A percentile compares a stretch with the other conserved stretches of the same genome.
Conservation (phyloP, 2,113 vertebrate species). For the Bufo bufo region DNA sequence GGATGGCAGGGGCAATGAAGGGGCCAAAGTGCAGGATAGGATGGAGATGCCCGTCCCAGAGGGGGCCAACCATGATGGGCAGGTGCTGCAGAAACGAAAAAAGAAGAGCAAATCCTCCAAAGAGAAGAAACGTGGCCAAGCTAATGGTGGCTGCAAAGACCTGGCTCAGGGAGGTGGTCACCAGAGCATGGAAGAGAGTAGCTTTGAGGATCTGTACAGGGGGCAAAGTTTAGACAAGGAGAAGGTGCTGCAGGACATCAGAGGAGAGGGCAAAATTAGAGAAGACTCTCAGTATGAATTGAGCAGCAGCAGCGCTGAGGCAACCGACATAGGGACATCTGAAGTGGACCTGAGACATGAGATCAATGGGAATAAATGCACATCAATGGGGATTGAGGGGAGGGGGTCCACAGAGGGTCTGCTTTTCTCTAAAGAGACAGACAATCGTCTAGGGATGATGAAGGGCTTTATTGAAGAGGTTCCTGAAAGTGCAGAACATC, state of each 20-base stretch:
- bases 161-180: not conserved
- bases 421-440: too few species aligned
- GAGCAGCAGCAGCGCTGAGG: not conserved
- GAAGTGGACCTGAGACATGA: not conserved
- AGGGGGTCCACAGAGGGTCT: not conserved
- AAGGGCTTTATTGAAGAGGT: not conserved
- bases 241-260: not conserved
- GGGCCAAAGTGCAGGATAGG: not conserved
- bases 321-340: not conserved
- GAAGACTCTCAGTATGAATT: not conserved
- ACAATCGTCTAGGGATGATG: not conserved
- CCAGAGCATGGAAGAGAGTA: not conserved
- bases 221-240: slow-evolving; percentile 2
- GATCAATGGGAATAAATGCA: not conserved
- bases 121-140: not conserved
- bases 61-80: not conserved
- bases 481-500: not conserved
- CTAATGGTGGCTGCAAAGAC: not conserved
- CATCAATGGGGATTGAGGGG: not conserved
- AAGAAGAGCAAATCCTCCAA: not conserved
- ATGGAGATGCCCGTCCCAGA: not conserved
- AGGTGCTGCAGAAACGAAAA: not conserved
- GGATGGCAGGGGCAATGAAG: not conserved
- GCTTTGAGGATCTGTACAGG: slow-evolving; percentile 20
- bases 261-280: not conserved